phyloP scores from a whole-genome alignment of 1,140 invertebrate species.

The Leptinotarsa undecemlineata region DNA sequence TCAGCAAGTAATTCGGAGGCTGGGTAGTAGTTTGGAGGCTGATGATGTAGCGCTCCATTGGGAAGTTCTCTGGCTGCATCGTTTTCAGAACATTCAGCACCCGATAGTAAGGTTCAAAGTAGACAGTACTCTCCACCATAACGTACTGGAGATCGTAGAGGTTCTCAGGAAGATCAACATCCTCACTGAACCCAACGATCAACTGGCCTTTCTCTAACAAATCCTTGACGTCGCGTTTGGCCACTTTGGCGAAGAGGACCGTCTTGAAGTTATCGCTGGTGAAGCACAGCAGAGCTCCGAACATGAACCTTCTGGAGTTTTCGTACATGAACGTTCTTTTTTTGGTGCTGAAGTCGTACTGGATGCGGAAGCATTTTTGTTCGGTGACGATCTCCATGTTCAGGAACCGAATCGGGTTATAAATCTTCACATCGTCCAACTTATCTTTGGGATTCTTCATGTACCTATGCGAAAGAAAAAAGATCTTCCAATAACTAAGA shows the following conservation, averaged over 20 bases:
- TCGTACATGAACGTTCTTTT: constrained; percentile 46
- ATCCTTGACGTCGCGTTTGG: constrained; percentile 59
- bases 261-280: constrained; percentile 69
- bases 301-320: constrained; percentile 66
- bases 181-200: constrained; percentile 55
- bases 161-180: constrained; percentile 45
- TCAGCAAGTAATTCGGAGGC: constrained; percentile 40
- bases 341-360: constrained; percentile 38
- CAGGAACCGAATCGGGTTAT: constrained; percentile 40
- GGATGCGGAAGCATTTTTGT: constrained; percentile 35
- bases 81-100: constrained; percentile 62
- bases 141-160: constrained; percentile 51
- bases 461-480: constrained; percentile 60
- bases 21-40: constrained; percentile 51
- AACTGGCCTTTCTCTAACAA: constrained; percentile 58
- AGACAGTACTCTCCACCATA: constrained; percentile 70
- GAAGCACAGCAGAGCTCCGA: constrained; percentile 74
- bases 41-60: constrained; percentile 64
- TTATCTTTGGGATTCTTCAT: constrained; percentile 42
- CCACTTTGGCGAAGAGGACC: constrained; percentile 69
- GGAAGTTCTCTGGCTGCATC: constrained; percentile 60
- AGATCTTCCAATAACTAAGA: constrained; percentile 6
- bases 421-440: constrained; percentile 44
- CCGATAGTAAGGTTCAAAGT: constrained; percentile 71
- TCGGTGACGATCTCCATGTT: constrained; percentile 39